A percentile compares a stretch with the other conserved stretches of the same genome.
These are phyloP conservation scores for Lagodon rhomboides DNA, from an alignment of 2,797 vertebrate species.

Conservation along the genomic window DNA sequence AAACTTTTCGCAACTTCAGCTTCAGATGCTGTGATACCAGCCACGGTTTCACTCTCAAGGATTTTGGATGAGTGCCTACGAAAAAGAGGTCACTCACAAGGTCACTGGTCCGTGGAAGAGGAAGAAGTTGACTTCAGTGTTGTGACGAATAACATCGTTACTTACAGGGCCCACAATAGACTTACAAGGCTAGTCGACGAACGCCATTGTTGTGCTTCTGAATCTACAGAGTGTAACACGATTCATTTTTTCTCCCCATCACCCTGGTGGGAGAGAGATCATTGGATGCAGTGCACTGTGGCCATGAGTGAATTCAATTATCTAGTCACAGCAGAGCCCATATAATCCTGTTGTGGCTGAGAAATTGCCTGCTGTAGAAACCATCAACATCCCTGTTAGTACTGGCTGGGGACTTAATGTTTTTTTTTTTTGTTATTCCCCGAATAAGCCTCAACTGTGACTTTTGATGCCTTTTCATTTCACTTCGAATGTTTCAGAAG, in stretches of 20 bases:
- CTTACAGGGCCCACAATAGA: constrained; percentile 56
- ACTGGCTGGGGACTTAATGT: constrained; percentile 54
- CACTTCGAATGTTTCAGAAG: constrained; percentile 11
- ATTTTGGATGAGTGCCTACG: not conserved
- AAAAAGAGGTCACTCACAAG: constrained; percentile 39
- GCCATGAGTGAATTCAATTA: constrained; percentile 82
- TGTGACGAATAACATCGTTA: constrained; percentile 53
- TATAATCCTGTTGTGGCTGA: constrained; percentile 81
- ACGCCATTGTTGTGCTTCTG: constrained; percentile 61
- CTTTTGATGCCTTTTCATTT: constrained; percentile 17
- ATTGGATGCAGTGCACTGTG: constrained; percentile 76
- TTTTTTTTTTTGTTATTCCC: not conserved
- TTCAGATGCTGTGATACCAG: constrained; percentile 11
- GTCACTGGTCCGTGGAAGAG: constrained; percentile 21
- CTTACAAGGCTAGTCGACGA: constrained; percentile 59
- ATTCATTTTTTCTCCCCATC: constrained; percentile 63
- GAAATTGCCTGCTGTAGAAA: constrained; percentile 73
- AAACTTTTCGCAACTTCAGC: not conserved
- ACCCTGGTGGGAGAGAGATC: constrained; percentile 75
- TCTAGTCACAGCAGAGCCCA: constrained; percentile 77
- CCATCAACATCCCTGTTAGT: constrained; percentile 69
- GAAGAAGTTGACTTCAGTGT: constrained; percentile 34
- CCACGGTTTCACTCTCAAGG: not conserved
- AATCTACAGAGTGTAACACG: constrained; percentile 63
- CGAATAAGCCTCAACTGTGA: constrained; percentile 23